These are phyloP conservation scores for Coluber constrictor DNA, from an alignment of 2,797 vertebrate genomes.

Conservation along the genomic window DNA sequence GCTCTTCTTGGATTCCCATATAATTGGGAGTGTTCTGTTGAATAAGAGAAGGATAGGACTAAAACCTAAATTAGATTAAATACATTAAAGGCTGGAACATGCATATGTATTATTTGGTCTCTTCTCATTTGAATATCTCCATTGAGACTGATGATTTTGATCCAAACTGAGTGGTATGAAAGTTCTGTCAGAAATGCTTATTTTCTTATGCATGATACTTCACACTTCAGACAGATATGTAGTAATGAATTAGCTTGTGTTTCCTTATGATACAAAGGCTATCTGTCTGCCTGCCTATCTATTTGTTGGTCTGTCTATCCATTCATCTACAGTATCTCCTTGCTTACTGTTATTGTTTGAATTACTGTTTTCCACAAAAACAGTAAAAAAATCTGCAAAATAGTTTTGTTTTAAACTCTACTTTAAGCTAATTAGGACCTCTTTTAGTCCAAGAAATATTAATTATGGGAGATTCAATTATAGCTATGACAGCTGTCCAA, in stretches of 20 bases:
- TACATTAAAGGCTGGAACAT: not conserved
- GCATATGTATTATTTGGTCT: not conserved
- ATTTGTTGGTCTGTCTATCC: too few relatives aligned
- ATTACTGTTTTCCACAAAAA: not conserved
- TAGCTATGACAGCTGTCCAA: not conserved
- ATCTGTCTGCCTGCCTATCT: not conserved
- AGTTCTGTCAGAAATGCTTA: not conserved
- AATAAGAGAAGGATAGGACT: not conserved
- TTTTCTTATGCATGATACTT: not conserved
- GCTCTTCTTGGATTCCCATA: not conserved
- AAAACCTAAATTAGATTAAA: not conserved
- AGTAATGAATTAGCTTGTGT: not conserved
- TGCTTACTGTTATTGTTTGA: not conserved
- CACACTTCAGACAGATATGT: not conserved
- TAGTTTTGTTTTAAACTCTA: not conserved
- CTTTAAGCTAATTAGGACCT: not conserved
- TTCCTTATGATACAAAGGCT: not conserved
- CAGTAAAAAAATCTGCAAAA: not conserved
- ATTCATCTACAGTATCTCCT: not conserved
- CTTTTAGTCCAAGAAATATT: not conserved
- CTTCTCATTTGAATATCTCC: not conserved
- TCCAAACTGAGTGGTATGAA: not conserved
- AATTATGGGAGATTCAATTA: constrained; percentile 10
- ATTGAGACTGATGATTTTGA: not conserved
- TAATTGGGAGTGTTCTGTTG: not conserved